phyloP scores from a whole-genome alignment of 2,888 invertebrate genomes.

The Heteropelma amictum region DNA sequence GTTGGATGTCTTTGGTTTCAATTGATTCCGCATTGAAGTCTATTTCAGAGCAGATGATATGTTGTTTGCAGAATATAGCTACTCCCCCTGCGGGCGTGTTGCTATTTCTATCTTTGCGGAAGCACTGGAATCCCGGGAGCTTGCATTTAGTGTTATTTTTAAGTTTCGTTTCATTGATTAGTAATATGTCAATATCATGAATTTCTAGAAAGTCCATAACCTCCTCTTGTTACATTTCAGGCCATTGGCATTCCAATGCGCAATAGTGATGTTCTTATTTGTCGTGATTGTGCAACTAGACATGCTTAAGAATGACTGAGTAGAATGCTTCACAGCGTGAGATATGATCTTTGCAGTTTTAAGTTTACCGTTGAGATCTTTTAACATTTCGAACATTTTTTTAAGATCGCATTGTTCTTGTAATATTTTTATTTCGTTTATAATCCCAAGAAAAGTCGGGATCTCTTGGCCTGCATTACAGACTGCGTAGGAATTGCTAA shows the following conservation, averaged over 20 bases:
- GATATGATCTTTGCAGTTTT: not conserved
- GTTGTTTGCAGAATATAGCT: not conserved
- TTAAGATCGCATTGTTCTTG: not conserved
- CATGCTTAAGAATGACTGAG: not conserved
- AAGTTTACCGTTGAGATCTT: not conserved
- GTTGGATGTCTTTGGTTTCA: not conserved
- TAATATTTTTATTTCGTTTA: not conserved
- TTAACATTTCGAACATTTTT: not conserved
- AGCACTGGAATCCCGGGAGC: constrained; percentile 1
- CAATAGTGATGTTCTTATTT: not conserved
- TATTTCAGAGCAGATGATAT: not conserved
- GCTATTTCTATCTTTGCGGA: not conserved
- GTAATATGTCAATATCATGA: not conserved
- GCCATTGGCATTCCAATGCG: constrained; percentile 8
- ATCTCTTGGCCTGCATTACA: not conserved
- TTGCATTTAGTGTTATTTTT: not conserved
- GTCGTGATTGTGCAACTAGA: not conserved
- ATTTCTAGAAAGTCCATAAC: not conserved
- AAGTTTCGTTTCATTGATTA: not conserved
- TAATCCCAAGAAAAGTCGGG: not conserved
- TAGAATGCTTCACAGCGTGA: not conserved
- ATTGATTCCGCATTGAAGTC: not conserved
- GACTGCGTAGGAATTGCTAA: too few relatives aligned
- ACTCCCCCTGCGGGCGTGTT: not conserved
- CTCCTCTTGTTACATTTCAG: not conserved